phyloP scores from a whole-genome alignment of 2,113 vertebrate genomes.

The Corythaeola cristata region DNA sequence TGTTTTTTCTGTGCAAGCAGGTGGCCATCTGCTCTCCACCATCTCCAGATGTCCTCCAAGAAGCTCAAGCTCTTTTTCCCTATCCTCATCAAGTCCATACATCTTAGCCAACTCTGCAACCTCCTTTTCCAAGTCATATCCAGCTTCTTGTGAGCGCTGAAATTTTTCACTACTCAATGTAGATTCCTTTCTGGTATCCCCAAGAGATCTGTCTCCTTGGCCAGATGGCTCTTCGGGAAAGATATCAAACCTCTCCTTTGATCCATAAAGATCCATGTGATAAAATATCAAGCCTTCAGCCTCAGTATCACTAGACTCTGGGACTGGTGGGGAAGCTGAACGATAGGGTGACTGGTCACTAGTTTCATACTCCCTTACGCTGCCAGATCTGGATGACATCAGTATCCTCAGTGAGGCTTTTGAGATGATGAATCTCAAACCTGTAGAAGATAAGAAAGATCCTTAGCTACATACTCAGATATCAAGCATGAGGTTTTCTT shows the following conservation, averaged over 20 bases:
- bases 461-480: not conserved
- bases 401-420: not conserved
- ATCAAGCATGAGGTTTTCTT: not conserved
- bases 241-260: conserved; percentile 75
- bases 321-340: not conserved
- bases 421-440: not conserved
- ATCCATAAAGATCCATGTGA: conserved; percentile 82
- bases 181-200: not conserved
- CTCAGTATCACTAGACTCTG: not conserved
- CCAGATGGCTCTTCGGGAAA: conserved; percentile 74
- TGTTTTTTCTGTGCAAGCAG: not conserved
- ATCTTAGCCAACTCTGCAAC: conserved; percentile 69
- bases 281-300: conserved; percentile 61
- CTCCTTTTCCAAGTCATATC: conserved; percentile 64
- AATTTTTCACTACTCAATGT: not conserved
- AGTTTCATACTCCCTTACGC: not conserved
- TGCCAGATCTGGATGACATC: conserved; percentile 29
- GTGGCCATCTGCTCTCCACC: not conserved
- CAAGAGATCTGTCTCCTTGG: conserved; percentile 14
- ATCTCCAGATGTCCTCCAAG: not conserved
- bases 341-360: not conserved
- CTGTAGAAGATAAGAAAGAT: conserved; percentile 33
- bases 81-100: conserved; percentile 73
- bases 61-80: conserved; percentile 65
- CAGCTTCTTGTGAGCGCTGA: not conserved